These are phyloP conservation scores for human (Homo sapiens) DNA, from an alignment of 2,113 vertebrate species.

Conservation along the genomic window GRCh38 chr14:68670501-68671000, in stretches of 20 bases:
- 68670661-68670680: background rate
- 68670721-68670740: background rate
- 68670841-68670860: background rate
- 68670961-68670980: slow-evolving; percentile 66
- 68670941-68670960: background rate
- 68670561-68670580: background rate
- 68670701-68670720: background rate
- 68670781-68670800: background rate
- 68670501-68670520: background rate
- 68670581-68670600: background rate
- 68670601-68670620: background rate
- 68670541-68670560: background rate
- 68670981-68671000: slow-evolving; percentile 50
- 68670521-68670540: background rate
- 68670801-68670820: background rate
- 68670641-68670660: background rate
- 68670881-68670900: slow-evolving; percentile 46
- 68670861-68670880: background rate
- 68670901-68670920: slow-evolving; percentile 34
- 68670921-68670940: slow-evolving; percentile 57
- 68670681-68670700: background rate
- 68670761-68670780: background rate
- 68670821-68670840: background rate
- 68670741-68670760: background rate
- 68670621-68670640: background rate